These are phyloP conservation scores for Drosophila lowei DNA, from an alignment of 1,140 invertebrate species.

Conservation along the genomic window DNA sequence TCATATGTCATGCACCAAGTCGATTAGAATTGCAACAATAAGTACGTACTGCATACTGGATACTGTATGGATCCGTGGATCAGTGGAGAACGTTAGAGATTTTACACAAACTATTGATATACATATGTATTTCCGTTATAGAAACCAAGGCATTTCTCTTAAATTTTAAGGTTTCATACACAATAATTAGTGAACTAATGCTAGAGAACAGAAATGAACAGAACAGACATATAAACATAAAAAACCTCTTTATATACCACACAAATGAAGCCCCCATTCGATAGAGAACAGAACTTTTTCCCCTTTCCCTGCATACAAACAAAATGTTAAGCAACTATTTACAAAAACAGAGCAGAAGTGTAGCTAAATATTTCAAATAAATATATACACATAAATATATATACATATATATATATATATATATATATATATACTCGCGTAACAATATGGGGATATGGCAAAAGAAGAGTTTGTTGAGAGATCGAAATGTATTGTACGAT, in stretches of 20 bases:
- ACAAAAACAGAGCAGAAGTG: conserved; percentile 63
- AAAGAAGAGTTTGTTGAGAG: conserved; percentile 62
- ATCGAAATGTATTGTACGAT: conserved; percentile 36
- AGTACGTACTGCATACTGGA: conserved; percentile 44
- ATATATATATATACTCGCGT: conserved; percentile 51
- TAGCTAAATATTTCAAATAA: conserved; percentile 76
- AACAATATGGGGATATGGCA: conserved; percentile 52
- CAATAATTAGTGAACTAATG: conserved; percentile 79
- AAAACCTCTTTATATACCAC: conserved; percentile 66
- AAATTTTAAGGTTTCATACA: conserved; percentile 78
- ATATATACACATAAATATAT: conserved; percentile 45
- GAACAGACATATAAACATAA: not conserved
- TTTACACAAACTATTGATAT: conserved; percentile 52
- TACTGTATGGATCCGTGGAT: not conserved
- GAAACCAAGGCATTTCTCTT: conserved; percentile 78
- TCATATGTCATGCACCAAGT: conserved; percentile 61
- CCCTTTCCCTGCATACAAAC: conserved; percentile 27
- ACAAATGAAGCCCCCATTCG: conserved; percentile 44
- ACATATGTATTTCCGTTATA: conserved; percentile 69
- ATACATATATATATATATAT: conserved; percentile 51
- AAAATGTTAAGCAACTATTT: conserved; percentile 74
- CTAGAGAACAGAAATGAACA: conserved; percentile 56
- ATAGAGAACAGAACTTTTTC: conserved; percentile 43
- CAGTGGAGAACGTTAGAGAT: conserved; percentile 29
- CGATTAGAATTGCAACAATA: conserved; percentile 72